Evolutionary conservation across 2,797 vertebrate genomes (phyloP).

Genomic region (Pristis pectinata): DNA sequence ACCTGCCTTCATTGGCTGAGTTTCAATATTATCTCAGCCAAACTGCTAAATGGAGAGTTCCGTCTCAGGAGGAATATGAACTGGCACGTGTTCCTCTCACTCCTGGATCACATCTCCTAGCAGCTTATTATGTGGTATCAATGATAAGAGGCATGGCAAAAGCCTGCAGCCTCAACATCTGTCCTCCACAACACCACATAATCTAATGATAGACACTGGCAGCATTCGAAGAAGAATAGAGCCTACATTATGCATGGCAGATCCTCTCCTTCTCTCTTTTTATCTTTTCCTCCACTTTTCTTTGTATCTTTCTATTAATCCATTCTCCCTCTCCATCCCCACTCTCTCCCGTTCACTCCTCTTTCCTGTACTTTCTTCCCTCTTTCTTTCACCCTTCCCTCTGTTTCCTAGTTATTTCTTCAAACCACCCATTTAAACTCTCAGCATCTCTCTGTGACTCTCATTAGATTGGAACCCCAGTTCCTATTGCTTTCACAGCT

Average conservation of each 20-base stretch:
- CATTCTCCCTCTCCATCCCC: too few species aligned
- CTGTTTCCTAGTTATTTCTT: not conserved
- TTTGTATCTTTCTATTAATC: not conserved
- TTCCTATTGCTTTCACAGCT: not conserved
- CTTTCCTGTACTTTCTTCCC: not conserved
- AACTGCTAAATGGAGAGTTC: constrained; percentile 16
- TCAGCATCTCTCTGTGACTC: not conserved
- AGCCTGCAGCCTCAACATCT: not conserved
- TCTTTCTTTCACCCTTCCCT: not conserved
- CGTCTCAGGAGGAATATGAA: constrained; percentile 17
- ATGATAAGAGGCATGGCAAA: not conserved
- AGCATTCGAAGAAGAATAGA: not conserved
- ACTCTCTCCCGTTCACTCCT: not conserved
- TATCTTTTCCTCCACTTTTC: not conserved
- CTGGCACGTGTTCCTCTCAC: not conserved
- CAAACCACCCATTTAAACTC: not conserved
- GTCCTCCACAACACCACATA: not conserved
- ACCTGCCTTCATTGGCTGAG: not conserved
- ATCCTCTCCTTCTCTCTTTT: not conserved
- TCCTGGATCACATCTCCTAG: not conserved
- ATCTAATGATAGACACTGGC: not conserved
- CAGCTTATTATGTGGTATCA: constrained; percentile 3
- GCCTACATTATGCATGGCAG: not conserved
- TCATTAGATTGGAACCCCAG: not conserved
- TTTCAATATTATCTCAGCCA: not conserved